Evolutionary conservation across 2,888 invertebrate species (phyloP), one percentile per base, ranked within the genome.

Genomic region (Pseudeuparius sepicola): DNA sequence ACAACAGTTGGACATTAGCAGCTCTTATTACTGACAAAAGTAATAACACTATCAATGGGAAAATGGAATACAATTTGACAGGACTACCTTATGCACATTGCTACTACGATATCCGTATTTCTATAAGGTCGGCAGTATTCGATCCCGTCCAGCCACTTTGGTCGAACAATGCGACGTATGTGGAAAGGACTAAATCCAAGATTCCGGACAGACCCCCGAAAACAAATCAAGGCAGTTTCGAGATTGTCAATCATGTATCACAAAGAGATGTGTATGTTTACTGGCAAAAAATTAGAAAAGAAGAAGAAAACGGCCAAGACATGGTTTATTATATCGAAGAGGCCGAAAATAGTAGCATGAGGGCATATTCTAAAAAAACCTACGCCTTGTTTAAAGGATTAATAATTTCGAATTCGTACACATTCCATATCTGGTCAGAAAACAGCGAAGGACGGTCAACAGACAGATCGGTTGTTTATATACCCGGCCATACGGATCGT

Each of bases 171-270:
- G 69, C 71, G 25, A 68, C 66, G 20, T 57, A 67, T 29, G 63
- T 71, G 2, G 71, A 79, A 45, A 66, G 70, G 43, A 87, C 87
- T 3, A 62, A 54, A 11, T 67, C 70, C 24, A 53, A 54, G 49
- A 39, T 65, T 42, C 87, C 87, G 2, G 69, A 66, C 11, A 63
- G 68, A 17, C 73, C 87, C 17, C 88, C 88, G 1, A 68, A 68
- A 31, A 74, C 78, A 3, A 74, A 75, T 42, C 65, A 74, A 10
- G 87, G 88, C 24, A 78, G 81, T 51, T 88, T 86, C 56, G 74
- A 81, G 56, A 64, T 61, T 31, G 50, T 59, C 10, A 41, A 48
- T 10, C 40, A 40, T n/a, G 43, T 43, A 16, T 58, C 58, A 32
- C 68, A 59, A 49, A 66, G 78, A 42, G 69, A 75, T 34, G 65